Evolutionary conservation across 1,140 invertebrate species (phyloP), one percentile per base, ranked within the genome.

Genomic region (Leptinotarsa undecemlineata): DNA sequence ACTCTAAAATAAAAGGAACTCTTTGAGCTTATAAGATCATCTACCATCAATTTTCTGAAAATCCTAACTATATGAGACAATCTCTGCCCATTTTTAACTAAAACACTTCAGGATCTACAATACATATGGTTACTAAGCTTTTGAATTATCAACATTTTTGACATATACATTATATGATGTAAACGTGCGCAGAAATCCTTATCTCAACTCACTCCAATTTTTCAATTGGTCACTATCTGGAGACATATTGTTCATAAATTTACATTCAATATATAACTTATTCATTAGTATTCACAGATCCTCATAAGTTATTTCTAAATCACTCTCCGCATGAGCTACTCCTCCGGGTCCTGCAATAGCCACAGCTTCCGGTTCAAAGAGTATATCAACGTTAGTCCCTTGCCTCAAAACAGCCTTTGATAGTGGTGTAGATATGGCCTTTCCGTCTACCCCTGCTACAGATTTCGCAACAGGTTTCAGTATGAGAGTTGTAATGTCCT

Each of bases 331-430:
- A 77, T 92, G 89, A 0, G 91, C 91, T 68, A 90, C 87, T 26
- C 92, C 92, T 0, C 91, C 91, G 14, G 90, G 90, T 3, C 92
- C 92, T 13, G 87, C 91, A 4, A 92, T 87, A n/a, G 92, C 92
- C 1, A 90, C 87, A 3, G 91, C 90, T 74, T 88, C 85, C 3
- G 92, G 92, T 75, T 88, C 86, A 79, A 90, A 91, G 57, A 89
- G 82, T 20, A 92, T 87, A 68, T 89, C 86, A 17, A 85, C 88
- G 77, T 85, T 84, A 72, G 82, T 87, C 47, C 86, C 88, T 79
- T 87, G 82, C n/a, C 78, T 76, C 51, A 90, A 77, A 81, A 88
- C 73, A 74, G 88, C 86, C 82, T 86, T 86, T 14, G 91, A 90
- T 68, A 91, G 83, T n/a, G 91, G 91, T 72, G 89, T 89, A 4